These are phyloP conservation scores for Ennomos quercinarius DNA, from an alignment of 2,888 invertebrate genomes.

Conservation along the genomic window DNA sequence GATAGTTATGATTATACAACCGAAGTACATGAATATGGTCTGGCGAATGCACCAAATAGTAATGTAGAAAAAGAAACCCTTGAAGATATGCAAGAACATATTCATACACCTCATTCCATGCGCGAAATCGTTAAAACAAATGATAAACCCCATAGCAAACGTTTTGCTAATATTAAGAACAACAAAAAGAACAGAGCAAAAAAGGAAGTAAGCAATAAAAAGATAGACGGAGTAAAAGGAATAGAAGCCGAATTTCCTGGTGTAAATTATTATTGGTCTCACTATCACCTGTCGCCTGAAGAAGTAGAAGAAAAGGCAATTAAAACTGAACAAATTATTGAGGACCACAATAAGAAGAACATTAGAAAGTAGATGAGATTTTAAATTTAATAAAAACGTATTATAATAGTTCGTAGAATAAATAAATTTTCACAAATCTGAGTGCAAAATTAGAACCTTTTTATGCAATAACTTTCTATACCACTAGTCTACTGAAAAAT, in stretches of 20 bases:
- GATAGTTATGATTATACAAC: slow-evolving; percentile 11
- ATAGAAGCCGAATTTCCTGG: slow-evolving; percentile 30
- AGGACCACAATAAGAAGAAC: slow-evolving; percentile 53
- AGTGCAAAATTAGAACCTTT: too few relatives aligned
- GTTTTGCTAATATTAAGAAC: background rate
- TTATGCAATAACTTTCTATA: too few relatives aligned
- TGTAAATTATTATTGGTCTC: slow-evolving; percentile 29
- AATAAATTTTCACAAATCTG: too few relatives aligned
- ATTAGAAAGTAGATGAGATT: slow-evolving; percentile 1
- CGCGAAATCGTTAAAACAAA: slow-evolving; percentile 1
- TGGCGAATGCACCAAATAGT: background rate
- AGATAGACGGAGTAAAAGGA: slow-evolving; percentile 1
- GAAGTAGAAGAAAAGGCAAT: slow-evolving; percentile 55
- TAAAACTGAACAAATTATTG: slow-evolving; percentile 53
- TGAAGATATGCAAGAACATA: background rate
- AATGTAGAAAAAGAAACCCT: background rate
- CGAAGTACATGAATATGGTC: slow-evolving; percentile 22
- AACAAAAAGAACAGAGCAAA: background rate
- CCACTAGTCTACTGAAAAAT: too few relatives aligned
- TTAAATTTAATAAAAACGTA: too few relatives aligned
- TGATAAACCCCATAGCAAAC: background rate
- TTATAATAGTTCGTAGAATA: too few relatives aligned
- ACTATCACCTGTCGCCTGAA: slow-evolving; percentile 45
- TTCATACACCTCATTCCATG: background rate
- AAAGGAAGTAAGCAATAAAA: background rate